These are phyloP conservation scores for Phyllotis vaccarum DNA, from an alignment of 2,797 vertebrate species.

Conservation along the genomic window DNA sequence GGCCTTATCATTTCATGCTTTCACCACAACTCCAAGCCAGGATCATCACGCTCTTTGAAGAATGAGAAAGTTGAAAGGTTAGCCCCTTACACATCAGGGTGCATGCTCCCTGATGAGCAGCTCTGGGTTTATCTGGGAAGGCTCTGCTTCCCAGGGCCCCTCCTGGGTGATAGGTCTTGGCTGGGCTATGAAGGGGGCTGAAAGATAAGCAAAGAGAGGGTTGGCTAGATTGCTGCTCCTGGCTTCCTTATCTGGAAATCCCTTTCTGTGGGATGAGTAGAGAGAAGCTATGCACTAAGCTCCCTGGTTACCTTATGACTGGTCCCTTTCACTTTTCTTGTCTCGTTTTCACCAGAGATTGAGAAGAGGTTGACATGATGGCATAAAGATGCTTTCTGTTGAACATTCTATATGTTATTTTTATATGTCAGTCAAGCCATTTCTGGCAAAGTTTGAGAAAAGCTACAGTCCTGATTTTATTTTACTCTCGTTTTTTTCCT, in stretches of 20 bases:
- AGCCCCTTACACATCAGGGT: neutral
- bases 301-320: neutral
- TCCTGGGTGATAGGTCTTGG: neutral
- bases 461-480: neutral
- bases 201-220: neutral
- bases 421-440: slow-evolving; percentile 27
- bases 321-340: neutral
- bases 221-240: neutral
- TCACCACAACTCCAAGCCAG: neutral
- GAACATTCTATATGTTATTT: slow-evolving; percentile 36
- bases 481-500: neutral
- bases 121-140: neutral
- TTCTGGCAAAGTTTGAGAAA: slow-evolving; percentile 21
- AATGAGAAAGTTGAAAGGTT: neutral
- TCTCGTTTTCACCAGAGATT: neutral
- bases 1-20: neutral
- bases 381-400: slow-evolving; percentile 47
- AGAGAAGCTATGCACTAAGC: neutral
- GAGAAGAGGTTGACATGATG: neutral
- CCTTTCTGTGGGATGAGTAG: neutral
- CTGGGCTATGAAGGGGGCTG: too few relatives aligned
- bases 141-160: rapidly evolving
- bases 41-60: neutral
- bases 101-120: neutral
- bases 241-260: neutral